Evolutionary conservation across 2,113 vertebrate genomes (phyloP).

Genomic region (Coryphaenoides rupestris): DNA sequence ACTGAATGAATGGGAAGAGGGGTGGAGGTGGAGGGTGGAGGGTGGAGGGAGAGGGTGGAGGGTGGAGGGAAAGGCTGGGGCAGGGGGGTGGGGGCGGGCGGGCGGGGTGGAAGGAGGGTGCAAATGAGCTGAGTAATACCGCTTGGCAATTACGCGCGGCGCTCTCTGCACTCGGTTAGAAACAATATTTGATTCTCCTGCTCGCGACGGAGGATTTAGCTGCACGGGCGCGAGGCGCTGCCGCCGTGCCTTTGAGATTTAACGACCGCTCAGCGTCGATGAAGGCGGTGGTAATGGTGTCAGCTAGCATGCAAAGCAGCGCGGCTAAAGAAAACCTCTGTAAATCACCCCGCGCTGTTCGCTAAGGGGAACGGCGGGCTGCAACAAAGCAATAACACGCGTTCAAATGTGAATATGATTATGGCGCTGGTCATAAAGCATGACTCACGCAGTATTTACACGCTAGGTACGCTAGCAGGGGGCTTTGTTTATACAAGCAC

Average conservation of each 20-base stretch:
- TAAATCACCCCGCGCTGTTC: conserved; percentile 47
- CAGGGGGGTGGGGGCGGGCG: not conserved
- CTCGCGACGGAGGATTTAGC: conserved; percentile 20
- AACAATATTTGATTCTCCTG: conserved; percentile 48
- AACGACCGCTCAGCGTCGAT: conserved; percentile 37
- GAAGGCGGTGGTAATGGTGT: conserved; percentile 36
- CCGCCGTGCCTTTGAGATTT: conserved; percentile 28
- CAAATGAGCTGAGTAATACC: conserved; percentile 60
- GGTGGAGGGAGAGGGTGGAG: not conserved
- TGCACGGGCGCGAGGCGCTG: conserved; percentile 28
- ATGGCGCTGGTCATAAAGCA: conserved; percentile 42
- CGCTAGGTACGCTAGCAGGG: not conserved
- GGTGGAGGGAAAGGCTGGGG: too few relatives aligned
- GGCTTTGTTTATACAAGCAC: not conserved
- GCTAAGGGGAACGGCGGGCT: conserved; percentile 27
- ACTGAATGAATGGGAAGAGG: conserved; percentile 36
- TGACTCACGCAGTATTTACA: conserved; percentile 12
- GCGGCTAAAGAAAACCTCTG: conserved; percentile 44
- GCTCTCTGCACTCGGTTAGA: conserved; percentile 35
- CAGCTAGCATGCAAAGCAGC: conserved; percentile 56
- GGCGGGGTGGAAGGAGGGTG: conserved; percentile 14
- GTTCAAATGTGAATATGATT: conserved; percentile 36
- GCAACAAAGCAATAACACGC: conserved; percentile 39
- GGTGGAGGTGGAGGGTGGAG: conserved; percentile 9
- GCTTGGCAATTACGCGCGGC: conserved; percentile 43